Percentiles rank a stretch among this genome's conserved stretches.
phyloP scores from a whole-genome alignment of 2,888 invertebrate species.

The Metacarcinus magister region DNA sequence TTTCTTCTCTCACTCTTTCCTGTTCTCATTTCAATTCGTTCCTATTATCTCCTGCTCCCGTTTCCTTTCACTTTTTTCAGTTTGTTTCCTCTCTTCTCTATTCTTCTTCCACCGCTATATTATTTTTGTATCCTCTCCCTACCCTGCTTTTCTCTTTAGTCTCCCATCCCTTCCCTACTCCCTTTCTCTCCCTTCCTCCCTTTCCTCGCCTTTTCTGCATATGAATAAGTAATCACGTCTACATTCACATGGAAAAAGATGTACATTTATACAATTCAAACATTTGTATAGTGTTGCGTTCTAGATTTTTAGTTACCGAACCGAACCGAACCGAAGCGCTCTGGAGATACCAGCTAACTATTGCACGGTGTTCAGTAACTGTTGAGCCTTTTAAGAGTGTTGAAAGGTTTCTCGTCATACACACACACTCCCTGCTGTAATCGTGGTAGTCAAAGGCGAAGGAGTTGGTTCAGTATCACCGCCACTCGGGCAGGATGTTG shows the following conservation, averaged over 20 bases:
- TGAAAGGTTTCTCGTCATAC: neutral
- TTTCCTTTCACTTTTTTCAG: neutral
- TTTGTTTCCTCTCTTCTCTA: neutral
- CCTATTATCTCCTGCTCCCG: neutral
- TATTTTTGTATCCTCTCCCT: neutral
- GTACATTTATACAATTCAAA: neutral
- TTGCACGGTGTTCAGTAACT: neutral
- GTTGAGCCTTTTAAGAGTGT: neutral
- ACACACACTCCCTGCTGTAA: neutral
- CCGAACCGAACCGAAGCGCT: neutral
- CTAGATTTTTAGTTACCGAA: neutral
- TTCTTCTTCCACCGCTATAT: neutral
- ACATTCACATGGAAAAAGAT: neutral
- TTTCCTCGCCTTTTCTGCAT: neutral
- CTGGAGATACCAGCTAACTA: neutral
- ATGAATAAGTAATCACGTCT: slow-evolving; percentile 2
- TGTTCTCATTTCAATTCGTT: neutral
- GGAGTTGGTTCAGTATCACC: too few species aligned
- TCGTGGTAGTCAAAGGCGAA: neutral
- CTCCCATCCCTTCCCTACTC: neutral
- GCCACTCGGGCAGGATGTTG: too few species aligned
- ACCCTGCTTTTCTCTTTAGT: neutral
- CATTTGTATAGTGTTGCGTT: neutral
- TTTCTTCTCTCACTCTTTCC: neutral
- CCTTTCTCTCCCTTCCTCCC: neutral